phyloP scores from a whole-genome alignment of 2,113 vertebrate genomes.

The Herpetotheres cachinnans region DNA sequence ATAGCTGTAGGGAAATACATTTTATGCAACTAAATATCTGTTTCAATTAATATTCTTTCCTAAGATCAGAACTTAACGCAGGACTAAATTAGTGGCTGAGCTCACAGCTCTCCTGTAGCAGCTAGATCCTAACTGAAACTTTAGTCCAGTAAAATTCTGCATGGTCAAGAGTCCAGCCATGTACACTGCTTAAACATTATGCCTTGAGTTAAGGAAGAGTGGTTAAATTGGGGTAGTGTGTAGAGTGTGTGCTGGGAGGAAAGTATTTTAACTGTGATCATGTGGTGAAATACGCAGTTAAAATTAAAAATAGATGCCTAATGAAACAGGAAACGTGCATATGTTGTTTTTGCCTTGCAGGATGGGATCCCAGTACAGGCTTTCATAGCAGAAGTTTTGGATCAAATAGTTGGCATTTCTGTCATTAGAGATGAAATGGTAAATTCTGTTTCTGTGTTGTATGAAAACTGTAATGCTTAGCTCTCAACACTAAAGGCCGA shows the following conservation, averaged over 20 bases:
- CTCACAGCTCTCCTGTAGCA: neutral
- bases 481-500: neutral
- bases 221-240: neutral
- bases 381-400: conserved; percentile 80
- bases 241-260: neutral
- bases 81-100: neutral
- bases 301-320: neutral
- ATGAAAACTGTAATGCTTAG: neutral
- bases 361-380: conserved; percentile 78
- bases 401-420: conserved; percentile 81
- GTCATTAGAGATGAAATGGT: conserved; percentile 89
- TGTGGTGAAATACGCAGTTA: neutral
- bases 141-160: neutral
- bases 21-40: neutral
- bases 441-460: neutral
- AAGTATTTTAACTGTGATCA: neutral
- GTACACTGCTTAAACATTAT: neutral
- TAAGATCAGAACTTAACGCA: neutral
- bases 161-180: neutral
- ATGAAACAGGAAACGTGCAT: neutral
- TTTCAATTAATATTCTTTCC: neutral
- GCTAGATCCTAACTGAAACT: neutral
- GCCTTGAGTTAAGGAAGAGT: neutral
- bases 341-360: conserved; percentile 70
- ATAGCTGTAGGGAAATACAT: neutral